Evolutionary conservation across 2,888 invertebrate genomes (phyloP).

Genomic region (Cylloceria caligata): DNA sequence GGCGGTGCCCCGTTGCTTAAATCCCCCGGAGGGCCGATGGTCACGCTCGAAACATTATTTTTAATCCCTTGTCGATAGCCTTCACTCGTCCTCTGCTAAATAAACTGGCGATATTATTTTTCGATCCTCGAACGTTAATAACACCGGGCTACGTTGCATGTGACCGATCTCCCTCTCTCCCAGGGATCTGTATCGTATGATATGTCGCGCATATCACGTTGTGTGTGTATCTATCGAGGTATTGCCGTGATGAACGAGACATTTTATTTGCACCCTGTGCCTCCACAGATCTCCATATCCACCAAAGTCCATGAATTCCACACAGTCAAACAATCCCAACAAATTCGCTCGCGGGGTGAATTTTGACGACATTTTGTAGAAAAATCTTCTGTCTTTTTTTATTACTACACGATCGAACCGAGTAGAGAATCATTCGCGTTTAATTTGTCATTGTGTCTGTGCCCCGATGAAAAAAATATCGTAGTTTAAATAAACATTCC

Average conservation of each 20-base stretch:
- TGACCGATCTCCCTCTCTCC: slow-evolving; percentile 17
- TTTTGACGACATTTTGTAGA: slow-evolving; percentile 8
- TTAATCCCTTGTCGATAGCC: slow-evolving; percentile 80
- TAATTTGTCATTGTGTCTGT: background rate
- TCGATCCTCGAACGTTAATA: slow-evolving; percentile 78
- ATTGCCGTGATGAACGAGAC: slow-evolving; percentile 13
- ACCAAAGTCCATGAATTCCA: background rate
- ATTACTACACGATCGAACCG: background rate
- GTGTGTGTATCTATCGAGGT: background rate
- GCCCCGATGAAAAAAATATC: background rate
- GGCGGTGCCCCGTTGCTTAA: slow-evolving; percentile 70
- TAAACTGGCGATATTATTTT: slow-evolving; percentile 84
- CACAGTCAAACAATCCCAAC: background rate
- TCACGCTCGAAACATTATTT: slow-evolving; percentile 83
- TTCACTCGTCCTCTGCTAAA: slow-evolving; percentile 76
- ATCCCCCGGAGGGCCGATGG: slow-evolving; percentile 79
- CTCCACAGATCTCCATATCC: background rate
- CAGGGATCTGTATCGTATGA: slow-evolving; percentile 1
- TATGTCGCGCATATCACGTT: slow-evolving; percentile 43
- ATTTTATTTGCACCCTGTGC: background rate
- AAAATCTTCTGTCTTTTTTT: background rate
- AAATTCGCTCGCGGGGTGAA: slow-evolving; percentile 15
- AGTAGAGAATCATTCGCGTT: background rate
- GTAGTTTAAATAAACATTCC: background rate
- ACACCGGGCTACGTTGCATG: slow-evolving; percentile 41